Evolutionary conservation across 2,888 invertebrate genomes (phyloP), one percentile per base, ranked within the genome.

Genomic region (Latrodectus elegans): DNA sequence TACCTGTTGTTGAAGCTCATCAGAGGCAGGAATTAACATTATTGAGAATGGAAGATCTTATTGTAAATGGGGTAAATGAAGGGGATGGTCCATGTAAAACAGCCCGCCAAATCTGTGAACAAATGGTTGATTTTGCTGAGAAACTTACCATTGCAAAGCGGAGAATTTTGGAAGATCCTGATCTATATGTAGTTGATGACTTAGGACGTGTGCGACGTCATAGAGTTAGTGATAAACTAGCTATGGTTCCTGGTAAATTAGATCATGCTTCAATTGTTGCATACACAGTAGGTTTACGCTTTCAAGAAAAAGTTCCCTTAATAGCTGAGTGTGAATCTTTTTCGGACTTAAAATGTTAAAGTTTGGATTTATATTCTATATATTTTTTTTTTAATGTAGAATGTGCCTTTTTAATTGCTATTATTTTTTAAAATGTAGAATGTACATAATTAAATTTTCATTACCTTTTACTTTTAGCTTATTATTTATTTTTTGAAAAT

Each of bases 251-350:
- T 0, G 97, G 97, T 2, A 97, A 97, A 92, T 93, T 97, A 90
- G 97, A 97, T 92, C 97, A 97, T 92, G 97, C 97, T 38, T 95
- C 96, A 8, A 95, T 96, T 26, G 95, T 96, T 75, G 96, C 96
- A 2, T 96, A 95, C 91, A 95, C 95, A 89, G 95, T 96, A 17
- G 88, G 88, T 8, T 38, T 75, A 9, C 49, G 83, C 8, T 83
- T 75, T 71, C 26, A 49, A 10, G 79, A 84, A 52, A 83, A 75
- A 55, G 67, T 79, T 22, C 79, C 88, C 10, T 55, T 83, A 26
- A 84, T 84, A 38, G 79, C 88, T 9, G 83, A 84, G 52, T 88
- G 88, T 55, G 84, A 88, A 60, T 88, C 84, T 3, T 88, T 70
- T 60, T 84, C 84, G 8, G 88, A 88, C 79, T 73, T 88, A 12